Evolutionary conservation across 2,113 vertebrate species (phyloP).

Genomic region (Brevimyrus niger): DNA sequence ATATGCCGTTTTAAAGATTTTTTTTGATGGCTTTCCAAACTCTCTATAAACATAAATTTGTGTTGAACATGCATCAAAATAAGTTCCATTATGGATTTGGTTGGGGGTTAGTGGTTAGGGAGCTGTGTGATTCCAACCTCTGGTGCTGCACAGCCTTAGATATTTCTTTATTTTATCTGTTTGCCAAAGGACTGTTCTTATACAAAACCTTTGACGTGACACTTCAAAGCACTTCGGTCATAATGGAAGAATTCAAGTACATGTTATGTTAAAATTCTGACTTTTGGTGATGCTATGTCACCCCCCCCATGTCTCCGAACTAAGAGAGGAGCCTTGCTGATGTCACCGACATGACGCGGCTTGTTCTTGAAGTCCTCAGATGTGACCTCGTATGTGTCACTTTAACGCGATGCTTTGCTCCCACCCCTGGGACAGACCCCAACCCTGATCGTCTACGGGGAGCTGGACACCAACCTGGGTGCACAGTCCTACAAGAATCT

Average conservation of each 20-base stretch:
- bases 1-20: background rate
- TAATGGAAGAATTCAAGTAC: background rate
- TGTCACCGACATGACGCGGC: too few species aligned
- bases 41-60: background rate
- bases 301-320: too few species aligned
- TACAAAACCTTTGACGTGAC: background rate
- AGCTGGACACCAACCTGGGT: conserved; percentile 70
- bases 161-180: background rate
- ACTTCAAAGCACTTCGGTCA: background rate
- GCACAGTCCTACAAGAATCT: conserved; percentile 81
- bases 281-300: background rate
- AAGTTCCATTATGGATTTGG: background rate
- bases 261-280: background rate
- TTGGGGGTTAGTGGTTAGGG: background rate
- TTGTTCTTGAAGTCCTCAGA: background rate
- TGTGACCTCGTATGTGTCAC: background rate
- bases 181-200: background rate
- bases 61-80: background rate
- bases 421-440: conserved; percentile 66
- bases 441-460: conserved; percentile 82
- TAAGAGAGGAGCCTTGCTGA: too few species aligned
- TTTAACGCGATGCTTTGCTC: background rate
- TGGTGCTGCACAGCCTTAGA: background rate
- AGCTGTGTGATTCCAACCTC: background rate
- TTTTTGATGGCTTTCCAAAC: background rate